Evolutionary conservation across 2,113 vertebrate species (phyloP).

Genomic region (Macroglossus sobrinus): DNA sequence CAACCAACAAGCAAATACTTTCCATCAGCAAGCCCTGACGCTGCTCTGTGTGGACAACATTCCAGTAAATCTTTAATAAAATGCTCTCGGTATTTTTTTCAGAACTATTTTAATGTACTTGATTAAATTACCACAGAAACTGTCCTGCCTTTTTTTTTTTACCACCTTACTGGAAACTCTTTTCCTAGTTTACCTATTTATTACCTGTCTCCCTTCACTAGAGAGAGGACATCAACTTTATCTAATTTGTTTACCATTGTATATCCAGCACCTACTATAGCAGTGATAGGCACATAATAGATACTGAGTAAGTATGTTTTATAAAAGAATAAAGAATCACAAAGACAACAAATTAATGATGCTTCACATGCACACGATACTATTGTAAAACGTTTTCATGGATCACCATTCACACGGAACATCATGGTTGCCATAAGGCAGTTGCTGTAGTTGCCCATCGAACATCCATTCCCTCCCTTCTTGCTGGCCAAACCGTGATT

Average conservation of each 20-base stretch:
- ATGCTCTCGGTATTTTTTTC: not conserved
- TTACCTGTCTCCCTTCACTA: not conserved
- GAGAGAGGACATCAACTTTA: not conserved
- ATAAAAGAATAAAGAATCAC: not conserved
- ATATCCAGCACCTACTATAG: not conserved
- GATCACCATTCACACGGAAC: not conserved
- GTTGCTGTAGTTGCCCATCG: not conserved
- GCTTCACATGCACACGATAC: not conserved
- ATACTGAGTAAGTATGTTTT: not conserved
- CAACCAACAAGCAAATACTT: not conserved
- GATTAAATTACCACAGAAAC: not conserved
- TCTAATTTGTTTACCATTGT: not conserved
- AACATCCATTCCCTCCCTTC: accelerated
- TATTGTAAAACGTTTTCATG: accelerated
- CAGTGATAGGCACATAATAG: not conserved
- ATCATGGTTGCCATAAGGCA: accelerated
- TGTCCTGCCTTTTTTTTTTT: not conserved
- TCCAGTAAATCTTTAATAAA: not conserved
- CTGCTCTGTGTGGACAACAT: no score
- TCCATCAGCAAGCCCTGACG: no score
- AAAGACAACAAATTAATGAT: not conserved
- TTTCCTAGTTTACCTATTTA: not conserved
- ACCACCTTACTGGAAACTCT: not conserved
- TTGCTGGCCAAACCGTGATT: not conserved
- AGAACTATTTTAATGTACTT: not conserved